These are phyloP conservation scores for Tethya wilhelma DNA, from an alignment of 37 sponge, comb jelly and placozoan species.

Conservation along the genomic window DNA sequence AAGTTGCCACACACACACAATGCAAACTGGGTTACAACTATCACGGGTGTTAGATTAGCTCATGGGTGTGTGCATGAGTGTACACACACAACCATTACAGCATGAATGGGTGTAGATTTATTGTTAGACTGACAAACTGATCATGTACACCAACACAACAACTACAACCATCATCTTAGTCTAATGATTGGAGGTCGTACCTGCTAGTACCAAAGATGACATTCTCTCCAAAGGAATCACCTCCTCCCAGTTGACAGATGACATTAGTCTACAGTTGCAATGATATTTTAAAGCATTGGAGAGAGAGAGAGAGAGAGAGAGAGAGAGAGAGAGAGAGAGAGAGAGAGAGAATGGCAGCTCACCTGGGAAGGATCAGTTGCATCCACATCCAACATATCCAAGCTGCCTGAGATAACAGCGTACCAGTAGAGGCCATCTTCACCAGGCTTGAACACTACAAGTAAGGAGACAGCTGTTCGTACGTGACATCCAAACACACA, in stretches of 20 bases:
- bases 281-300: neutral
- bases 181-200: no score
- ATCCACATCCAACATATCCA: slow-evolving; percentile 61
- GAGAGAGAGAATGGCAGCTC: no score
- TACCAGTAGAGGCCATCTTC: slow-evolving; percentile 71
- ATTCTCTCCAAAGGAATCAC: slow-evolving; percentile 74
- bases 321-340: no score
- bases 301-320: neutral
- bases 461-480: neutral
- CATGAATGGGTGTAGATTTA: no score
- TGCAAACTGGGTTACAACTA: no score
- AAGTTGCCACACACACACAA: no score
- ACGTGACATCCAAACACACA: neutral
- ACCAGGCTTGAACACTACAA: slow-evolving; percentile 73
- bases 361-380: neutral
- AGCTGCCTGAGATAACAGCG: slow-evolving; percentile 62
- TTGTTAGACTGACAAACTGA: no score
- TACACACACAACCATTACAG: no score
- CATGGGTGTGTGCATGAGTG: no score
- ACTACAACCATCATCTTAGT: no score
- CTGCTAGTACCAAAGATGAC: slow-evolving; percentile 64
- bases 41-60: no score
- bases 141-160: no score
- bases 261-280: slow-evolving; percentile 19
- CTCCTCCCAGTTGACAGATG: slow-evolving; percentile 57